Conservation (phyloP, 2,888 invertebrate genomes). For the Phyllotreta striolata region DNA sequence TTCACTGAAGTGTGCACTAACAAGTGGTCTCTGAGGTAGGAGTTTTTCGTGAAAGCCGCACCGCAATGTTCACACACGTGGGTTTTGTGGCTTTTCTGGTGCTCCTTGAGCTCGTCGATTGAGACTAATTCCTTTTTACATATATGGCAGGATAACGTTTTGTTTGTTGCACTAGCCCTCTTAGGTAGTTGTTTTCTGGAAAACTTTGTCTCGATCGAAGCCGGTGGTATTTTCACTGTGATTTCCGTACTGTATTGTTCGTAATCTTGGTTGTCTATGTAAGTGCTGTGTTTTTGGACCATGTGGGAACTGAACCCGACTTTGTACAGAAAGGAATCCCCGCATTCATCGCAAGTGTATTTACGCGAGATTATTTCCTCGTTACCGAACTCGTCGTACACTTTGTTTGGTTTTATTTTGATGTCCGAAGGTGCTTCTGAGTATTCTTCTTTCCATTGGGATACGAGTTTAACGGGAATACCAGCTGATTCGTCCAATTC, state of each 20-base stretch:
- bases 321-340: constrained; percentile 35
- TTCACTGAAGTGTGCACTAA: constrained; percentile 46
- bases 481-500: constrained; percentile 17
- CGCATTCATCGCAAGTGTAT: constrained; percentile 34
- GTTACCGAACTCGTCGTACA: constrained; percentile 29
- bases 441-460: constrained; percentile 9
- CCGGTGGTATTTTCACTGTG: constrained; percentile 31
- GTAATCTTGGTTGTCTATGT: constrained; percentile 28
- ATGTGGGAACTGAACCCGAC: constrained; percentile 37
- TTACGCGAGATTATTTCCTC: constrained; percentile 29
- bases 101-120: constrained; percentile 30
- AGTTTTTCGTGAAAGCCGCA: constrained; percentile 42
- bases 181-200: constrained; percentile 18
- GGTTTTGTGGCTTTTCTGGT: constrained; percentile 40
- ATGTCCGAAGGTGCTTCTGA: constrained; percentile 12
- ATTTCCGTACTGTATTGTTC: constrained; percentile 32
- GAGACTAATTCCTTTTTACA: constrained; percentile 33
- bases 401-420: constrained; percentile 22
- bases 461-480: constrained; percentile 7
- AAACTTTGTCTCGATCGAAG: constrained; percentile 22
- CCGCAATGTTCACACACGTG: constrained; percentile 46
- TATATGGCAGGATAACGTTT: constrained; percentile 28
- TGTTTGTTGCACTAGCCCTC: background rate
- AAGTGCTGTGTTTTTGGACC: constrained; percentile 33
- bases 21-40: constrained; percentile 44